These are phyloP conservation scores for Bellardia pandia DNA, from an alignment of 2,888 invertebrate species.

Conservation along the genomic window DNA sequence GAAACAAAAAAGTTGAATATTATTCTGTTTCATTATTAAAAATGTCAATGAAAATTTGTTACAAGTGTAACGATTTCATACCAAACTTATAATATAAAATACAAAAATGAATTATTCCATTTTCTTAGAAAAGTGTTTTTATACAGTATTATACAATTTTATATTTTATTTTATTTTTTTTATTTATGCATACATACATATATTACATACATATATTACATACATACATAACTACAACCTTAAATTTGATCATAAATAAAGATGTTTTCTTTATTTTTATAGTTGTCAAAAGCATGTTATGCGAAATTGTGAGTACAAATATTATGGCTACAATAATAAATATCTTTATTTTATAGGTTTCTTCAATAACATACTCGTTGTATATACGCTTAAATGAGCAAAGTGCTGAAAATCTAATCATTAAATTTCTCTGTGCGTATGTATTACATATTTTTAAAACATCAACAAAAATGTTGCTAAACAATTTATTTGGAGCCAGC, in stretches of 20 bases:
- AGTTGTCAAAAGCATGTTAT: neutral
- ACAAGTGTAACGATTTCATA: too few relatives aligned
- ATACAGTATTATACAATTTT: too few relatives aligned
- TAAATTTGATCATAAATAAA: neutral
- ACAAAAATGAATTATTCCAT: too few relatives aligned
- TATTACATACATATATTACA: too few relatives aligned
- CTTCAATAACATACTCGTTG: neutral
- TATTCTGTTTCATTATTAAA: too few relatives aligned
- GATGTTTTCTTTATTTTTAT: neutral
- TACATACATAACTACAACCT: neutral
- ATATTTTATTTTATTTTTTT: too few relatives aligned
- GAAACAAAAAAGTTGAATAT: too few relatives aligned
- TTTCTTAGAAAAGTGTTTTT: too few relatives aligned
- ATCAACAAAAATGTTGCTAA: constrained; percentile 10
- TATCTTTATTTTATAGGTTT: neutral
- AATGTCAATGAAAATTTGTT: too few relatives aligned
- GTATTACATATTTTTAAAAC: neutral
- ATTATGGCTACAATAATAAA: neutral
- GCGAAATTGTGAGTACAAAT: neutral
- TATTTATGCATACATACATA: neutral
- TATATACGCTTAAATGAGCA: neutral
- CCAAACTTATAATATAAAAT: too few relatives aligned
- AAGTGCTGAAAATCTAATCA: neutral
- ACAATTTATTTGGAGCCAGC: neutral
- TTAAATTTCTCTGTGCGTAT: neutral